These are phyloP conservation scores for Scaptodrosophila latifasciaeformis DNA, from an alignment of 2,888 invertebrate genomes.

Conservation along the genomic window DNA sequence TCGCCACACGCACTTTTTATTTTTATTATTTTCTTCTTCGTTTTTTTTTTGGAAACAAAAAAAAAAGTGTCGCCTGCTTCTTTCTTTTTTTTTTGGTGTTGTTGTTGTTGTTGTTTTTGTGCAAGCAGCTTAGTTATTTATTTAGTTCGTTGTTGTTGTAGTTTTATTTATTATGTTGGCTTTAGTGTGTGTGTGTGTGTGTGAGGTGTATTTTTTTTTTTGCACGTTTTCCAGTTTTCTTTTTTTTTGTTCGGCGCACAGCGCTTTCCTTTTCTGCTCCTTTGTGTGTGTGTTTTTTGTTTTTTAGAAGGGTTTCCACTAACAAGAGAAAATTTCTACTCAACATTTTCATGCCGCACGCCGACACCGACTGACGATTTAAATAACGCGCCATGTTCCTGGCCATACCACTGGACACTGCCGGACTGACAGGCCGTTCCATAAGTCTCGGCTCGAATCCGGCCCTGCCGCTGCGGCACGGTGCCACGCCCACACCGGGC, in stretches of 20 bases:
- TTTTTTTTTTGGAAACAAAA: conserved; percentile 6
- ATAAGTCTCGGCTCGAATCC: conserved; percentile 76
- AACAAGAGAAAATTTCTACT: conserved; percentile 24
- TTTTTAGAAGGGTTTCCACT: conserved; percentile 15
- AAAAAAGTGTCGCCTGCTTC: conserved; percentile 29
- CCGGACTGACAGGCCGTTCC: conserved; percentile 69
- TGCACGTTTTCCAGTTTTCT: too few relatives aligned
- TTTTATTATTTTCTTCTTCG: background rate
- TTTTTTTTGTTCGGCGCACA: too few relatives aligned
- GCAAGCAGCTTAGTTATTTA: background rate
- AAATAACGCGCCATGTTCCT: conserved; percentile 18
- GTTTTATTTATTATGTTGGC: conserved; percentile 29
- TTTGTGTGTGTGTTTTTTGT: conserved; percentile 1
- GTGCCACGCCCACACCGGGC: conserved; percentile 84
- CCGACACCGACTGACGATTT: conserved; percentile 14
- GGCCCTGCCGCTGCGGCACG: conserved; percentile 76
- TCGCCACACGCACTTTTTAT: conserved; percentile 29
- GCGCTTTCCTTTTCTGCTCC: too few relatives aligned
- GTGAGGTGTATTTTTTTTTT: background rate
- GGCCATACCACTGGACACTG: conserved; percentile 22
- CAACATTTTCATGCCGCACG: conserved; percentile 39
- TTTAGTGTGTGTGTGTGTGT: too few relatives aligned
- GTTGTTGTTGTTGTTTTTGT: background rate
- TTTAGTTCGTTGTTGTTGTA: conserved; percentile 42
- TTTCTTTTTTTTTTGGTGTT: conserved; percentile 14